Evolutionary conservation across 2,797 vertebrate species (phyloP).

Genomic region (Calcarius lapponicus): DNA sequence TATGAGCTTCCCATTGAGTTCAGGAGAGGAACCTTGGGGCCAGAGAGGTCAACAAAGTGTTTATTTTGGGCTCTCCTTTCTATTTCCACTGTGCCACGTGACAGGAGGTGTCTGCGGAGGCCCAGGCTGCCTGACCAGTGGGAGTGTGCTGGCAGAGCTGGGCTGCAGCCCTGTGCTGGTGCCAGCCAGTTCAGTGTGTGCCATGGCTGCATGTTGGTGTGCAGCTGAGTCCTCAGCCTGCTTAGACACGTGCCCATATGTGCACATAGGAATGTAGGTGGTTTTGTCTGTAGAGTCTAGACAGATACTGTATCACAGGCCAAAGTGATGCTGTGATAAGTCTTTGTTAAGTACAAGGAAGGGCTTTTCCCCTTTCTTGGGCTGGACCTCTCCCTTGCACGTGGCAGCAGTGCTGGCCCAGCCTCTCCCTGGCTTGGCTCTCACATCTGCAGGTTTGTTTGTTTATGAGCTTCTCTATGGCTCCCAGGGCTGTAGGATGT

Average conservation of each 20-base stretch:
- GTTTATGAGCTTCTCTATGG: conserved; percentile 17
- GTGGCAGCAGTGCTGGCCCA: accelerated
- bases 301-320: background rate
- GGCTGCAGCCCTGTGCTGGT: background rate
- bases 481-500: background rate
- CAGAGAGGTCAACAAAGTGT: background rate
- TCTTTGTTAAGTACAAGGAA: background rate
- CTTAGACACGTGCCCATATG: accelerated
- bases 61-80: background rate
- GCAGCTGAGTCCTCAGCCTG: background rate
- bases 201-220: accelerated
- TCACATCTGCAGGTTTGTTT: conserved; percentile 11
- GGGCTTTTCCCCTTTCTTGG: background rate
- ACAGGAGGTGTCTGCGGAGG: background rate
- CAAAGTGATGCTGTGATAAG: background rate
- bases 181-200: accelerated
- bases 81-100: accelerated
- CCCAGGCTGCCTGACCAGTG: background rate
- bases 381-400: background rate
- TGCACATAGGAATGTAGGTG: background rate
- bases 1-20: background rate
- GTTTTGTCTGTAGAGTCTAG: background rate
- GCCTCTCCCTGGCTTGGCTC: background rate
- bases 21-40: background rate
- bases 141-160: background rate